Conservation (phyloP, 2,888 invertebrate species). For the Catocala sponsa region DNA sequence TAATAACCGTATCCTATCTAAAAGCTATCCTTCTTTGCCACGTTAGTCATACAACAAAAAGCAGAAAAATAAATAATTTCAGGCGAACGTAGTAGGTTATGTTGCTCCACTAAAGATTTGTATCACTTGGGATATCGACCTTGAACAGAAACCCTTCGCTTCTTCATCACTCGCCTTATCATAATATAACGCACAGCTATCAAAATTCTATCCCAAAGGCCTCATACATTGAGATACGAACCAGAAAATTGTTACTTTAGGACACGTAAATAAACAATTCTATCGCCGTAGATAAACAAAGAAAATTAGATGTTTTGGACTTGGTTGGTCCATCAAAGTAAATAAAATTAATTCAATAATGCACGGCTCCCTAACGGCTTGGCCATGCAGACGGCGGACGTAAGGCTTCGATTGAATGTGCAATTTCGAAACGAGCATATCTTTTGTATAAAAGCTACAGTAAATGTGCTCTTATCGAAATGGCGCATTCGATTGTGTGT, state of each 20-base stretch:
- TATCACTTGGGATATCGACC: no score
- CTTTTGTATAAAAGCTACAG: no score
- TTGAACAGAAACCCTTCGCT: background rate
- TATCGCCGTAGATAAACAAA: conserved; percentile 32
- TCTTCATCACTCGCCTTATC: conserved; percentile 7
- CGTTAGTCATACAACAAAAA: no score
- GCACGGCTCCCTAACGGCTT: conserved; percentile 33
- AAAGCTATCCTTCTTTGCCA: no score
- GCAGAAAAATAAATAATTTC: no score
- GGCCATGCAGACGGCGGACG: conserved; percentile 15
- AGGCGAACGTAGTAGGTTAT: no score
- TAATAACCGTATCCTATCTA: no score
- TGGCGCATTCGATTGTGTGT: no score
- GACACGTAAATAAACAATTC: conserved; percentile 30
- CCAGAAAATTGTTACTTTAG: conserved; percentile 21
- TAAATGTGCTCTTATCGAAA: no score
- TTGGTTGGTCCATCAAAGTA: conserved; percentile 38
- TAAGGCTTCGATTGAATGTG: background rate
- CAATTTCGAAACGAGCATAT: background rate
- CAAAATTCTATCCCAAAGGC: background rate
- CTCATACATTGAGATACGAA: conserved; percentile 1
- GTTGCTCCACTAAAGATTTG: no score
- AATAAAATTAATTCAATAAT: conserved; percentile 56
- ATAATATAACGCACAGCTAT: background rate
- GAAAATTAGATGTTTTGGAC: conserved; percentile 27